Percentiles rank a stretch among this genome's conserved stretches.
Conservation (phyloP, 2,113 vertebrate genomes). For the Tyto alba region DNA sequence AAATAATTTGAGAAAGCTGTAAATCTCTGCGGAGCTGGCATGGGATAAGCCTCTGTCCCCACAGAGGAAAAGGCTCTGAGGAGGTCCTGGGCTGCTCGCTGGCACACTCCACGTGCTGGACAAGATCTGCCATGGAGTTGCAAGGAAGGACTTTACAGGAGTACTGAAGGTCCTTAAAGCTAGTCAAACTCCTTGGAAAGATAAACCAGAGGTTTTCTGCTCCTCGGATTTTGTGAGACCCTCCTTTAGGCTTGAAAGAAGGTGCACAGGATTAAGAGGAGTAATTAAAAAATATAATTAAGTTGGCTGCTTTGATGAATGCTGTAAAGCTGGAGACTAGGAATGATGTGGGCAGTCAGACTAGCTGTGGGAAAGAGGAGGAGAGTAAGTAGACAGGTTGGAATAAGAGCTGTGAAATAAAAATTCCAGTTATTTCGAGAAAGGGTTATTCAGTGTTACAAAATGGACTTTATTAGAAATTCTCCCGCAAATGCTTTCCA, state of each 20-base stretch:
- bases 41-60: not conserved
- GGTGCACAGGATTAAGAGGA: not conserved
- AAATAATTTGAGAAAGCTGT: not conserved
- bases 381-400: not conserved
- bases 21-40: not conserved
- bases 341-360: conserved; percentile 8
- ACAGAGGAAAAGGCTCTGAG: not conserved
- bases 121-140: not conserved
- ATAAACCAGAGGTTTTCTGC: not conserved
- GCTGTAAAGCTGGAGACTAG: not conserved
- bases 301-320: not conserved
- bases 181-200: not conserved
- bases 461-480: not conserved
- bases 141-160: not conserved
- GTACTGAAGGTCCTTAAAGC: not conserved
- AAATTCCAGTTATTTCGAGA: conserved; percentile 4
- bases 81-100: not conserved
- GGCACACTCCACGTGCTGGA: accelerated
- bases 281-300: conserved; percentile 1
- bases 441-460: not conserved
- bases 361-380: not conserved
- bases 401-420: not conserved
- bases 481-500: not conserved
- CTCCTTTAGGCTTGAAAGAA: not conserved
- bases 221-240: not conserved